Base-by-base conservation (phyloP, 2,888 invertebrate species). In the Andrena trimmerana region DNA sequence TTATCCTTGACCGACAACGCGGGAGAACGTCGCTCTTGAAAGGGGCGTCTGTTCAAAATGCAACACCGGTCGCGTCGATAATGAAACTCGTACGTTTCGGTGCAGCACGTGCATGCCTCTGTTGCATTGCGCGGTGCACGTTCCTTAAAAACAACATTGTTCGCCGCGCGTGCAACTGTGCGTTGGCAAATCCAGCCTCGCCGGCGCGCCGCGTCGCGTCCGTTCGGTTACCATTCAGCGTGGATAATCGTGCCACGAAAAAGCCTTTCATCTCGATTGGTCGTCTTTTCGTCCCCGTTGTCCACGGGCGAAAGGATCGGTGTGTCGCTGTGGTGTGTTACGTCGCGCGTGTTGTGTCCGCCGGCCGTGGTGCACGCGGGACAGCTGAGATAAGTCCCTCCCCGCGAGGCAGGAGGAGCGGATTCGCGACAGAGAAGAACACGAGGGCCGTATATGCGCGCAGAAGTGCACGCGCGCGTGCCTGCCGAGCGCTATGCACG, bases 381-480 rank as follows among this genome's bases (percentile, higher is more conserved):
- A 82, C 68, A 70, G 70, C 73, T 75, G 77, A 78, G 82, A 78
- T 68, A 78, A 81, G 81, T 84, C 84, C 87, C 81, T 69, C 67
- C 52, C 72, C 59, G 48, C 33, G 57, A 48, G 63, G 70, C 65
- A 60, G 27, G 67, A 54, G 63, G 63, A 65, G 59, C 60, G 68
- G 78, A 75, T 77, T 36, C 65, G 31, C 67, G 42, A 20, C 36
- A 59, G 63, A 72, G 71, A 48, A 68, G 77, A 68, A 68, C 63
- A 76, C 67, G 69, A 20, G 57, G 57, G 59, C 68, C 83, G 83
- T 83, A 65, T 72, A 65, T 72, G 82, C 82, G 76, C 83, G 83
- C 75, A 80, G 79, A 82, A 83, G 72, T 83, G 86, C 76, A 80
- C 81, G 86, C 86, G 84, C 88, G 84, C 87, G 90, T 89, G 90